Conservation (phyloP, 2,797 vertebrate species). For the Apodemus agrarius region DNA sequence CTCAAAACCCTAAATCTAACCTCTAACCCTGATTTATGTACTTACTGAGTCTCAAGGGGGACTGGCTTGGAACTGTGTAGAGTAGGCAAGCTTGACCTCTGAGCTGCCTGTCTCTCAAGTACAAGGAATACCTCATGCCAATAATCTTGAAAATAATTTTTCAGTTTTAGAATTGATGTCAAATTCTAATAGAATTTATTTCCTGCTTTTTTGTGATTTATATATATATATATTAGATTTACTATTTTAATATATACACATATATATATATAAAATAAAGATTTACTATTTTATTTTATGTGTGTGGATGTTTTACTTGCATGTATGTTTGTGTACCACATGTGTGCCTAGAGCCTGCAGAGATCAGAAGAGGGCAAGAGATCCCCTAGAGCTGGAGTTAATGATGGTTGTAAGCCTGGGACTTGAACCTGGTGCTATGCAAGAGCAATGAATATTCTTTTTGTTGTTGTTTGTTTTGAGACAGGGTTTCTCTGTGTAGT, state of each 20-base stretch:
- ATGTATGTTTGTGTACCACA: too few relatives aligned
- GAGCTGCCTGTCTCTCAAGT: neutral
- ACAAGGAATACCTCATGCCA: neutral
- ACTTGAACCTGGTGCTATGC: neutral
- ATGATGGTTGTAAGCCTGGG: too few relatives aligned
- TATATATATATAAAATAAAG: neutral
- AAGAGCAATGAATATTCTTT: neutral
- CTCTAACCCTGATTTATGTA: neutral
- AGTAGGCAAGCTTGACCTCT: neutral
- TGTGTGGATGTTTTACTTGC: too few relatives aligned
- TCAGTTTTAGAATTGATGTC: neutral
- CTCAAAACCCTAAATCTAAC: slow-evolving; percentile 18
- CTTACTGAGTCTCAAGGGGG: neutral
- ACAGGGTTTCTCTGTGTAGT: too few relatives aligned
- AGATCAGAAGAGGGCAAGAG: too few relatives aligned
- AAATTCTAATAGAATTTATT: neutral
- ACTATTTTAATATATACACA: too few relatives aligned
- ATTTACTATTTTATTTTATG: neutral
- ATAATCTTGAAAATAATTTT: neutral
- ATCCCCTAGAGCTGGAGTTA: too few relatives aligned
- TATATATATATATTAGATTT: too few relatives aligned
- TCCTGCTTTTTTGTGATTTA: neutral
- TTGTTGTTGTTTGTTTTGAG: neutral
- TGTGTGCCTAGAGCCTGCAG: too few relatives aligned
- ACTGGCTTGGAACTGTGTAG: neutral